phyloP scores from a whole-genome alignment of 1,140 invertebrate genomes.

The Proales similis region DNA sequence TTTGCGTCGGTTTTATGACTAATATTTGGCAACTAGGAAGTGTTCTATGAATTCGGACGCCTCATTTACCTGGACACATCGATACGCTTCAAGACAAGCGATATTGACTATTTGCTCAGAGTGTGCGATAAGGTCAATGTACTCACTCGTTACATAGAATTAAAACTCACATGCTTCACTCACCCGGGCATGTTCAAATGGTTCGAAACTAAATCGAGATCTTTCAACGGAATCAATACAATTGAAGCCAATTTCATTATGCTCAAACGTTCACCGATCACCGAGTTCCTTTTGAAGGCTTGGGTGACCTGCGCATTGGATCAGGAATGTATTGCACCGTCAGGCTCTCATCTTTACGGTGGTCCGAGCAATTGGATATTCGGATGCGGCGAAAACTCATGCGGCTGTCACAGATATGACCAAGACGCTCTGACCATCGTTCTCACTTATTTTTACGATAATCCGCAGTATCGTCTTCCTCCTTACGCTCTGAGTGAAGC shows the following conservation, averaged over 20 bases:
- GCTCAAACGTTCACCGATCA: neutral
- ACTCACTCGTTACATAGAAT: neutral
- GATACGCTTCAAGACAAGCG: neutral
- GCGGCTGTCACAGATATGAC: constrained; percentile 21
- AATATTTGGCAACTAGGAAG: too few relatives aligned
- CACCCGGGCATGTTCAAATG: constrained; percentile 6
- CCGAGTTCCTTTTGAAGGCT: neutral
- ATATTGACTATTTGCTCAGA: neutral
- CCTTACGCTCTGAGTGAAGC: neutral
- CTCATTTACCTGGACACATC: constrained; percentile 15
- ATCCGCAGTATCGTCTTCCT: neutral
- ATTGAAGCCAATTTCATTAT: constrained; percentile 21
- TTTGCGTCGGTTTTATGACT: too few relatives aligned
- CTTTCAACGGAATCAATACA: neutral
- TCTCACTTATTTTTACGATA: constrained; percentile 3
- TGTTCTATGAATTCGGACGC: too few relatives aligned
- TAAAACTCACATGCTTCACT: neutral
- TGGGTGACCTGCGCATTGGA: constrained; percentile 18
- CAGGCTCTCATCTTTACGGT: constrained; percentile 1
- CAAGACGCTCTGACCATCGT: constrained; percentile 10
- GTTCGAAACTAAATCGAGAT: neutral
- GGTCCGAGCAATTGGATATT: neutral
- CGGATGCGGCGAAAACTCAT: neutral
- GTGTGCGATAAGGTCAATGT: neutral
- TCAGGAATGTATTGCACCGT: constrained; percentile 1